These are phyloP conservation scores for Lingula anatina DNA, from an alignment of 2,888 invertebrate species.

Conservation along the genomic window DNA sequence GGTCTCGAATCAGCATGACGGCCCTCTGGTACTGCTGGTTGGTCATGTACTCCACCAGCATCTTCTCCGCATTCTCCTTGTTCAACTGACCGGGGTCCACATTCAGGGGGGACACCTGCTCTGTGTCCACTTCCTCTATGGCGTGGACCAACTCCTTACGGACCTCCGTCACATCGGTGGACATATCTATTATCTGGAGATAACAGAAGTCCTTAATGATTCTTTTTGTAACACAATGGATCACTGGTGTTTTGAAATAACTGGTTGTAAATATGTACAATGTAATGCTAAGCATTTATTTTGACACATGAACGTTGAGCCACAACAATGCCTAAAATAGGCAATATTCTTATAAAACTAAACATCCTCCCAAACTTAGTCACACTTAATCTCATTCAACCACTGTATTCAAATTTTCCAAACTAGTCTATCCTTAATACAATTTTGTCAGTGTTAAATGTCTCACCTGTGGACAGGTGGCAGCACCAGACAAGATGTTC, in stretches of 20 bases:
- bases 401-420: too few relatives aligned
- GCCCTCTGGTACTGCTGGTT: slow-evolving; percentile 68
- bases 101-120: slow-evolving; percentile 36
- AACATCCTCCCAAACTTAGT: too few relatives aligned
- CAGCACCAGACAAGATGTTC: slow-evolving; percentile 26
- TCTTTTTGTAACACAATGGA: too few relatives aligned
- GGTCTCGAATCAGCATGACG: slow-evolving; percentile 58
- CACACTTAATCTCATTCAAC: too few relatives aligned
- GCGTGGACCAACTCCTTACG: slow-evolving; percentile 43
- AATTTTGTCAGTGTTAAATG: too few relatives aligned
- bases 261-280: too few relatives aligned
- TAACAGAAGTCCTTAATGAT: too few relatives aligned
- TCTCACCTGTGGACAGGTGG: slow-evolving; percentile 31
- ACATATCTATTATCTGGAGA: slow-evolving; percentile 44
- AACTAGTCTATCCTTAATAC: too few relatives aligned
- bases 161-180: slow-evolving; percentile 43
- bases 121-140: slow-evolving; percentile 45
- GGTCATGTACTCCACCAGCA: slow-evolving; percentile 57
- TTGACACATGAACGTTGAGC: background rate
- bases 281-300: background rate
- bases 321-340: too few relatives aligned
- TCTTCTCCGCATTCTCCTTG: slow-evolving; percentile 44
- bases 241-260: too few relatives aligned
- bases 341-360: too few relatives aligned
- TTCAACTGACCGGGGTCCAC: slow-evolving; percentile 38